A percentile compares a stretch with the other conserved stretches of the same genome.
Evolutionary conservation across 2,888 invertebrate species (phyloP).

Genomic region (Dryocosmus kuriphilus): DNA sequence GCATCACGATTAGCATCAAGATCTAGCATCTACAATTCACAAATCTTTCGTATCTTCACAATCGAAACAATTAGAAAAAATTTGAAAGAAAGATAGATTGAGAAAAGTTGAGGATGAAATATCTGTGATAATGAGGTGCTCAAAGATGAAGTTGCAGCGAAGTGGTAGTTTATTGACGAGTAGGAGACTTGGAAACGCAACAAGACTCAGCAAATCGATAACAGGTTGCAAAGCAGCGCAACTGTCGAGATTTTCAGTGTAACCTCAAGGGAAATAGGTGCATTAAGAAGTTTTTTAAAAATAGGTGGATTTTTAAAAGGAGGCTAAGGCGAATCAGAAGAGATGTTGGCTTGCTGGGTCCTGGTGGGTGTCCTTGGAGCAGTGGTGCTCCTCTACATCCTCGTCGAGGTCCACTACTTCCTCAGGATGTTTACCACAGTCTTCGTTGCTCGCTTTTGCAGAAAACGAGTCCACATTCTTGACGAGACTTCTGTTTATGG

Average conservation of each 20-base stretch:
- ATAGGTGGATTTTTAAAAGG: not conserved
- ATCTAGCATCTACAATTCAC: not conserved
- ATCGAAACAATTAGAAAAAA: not conserved
- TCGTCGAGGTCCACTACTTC: conserved; percentile 87
- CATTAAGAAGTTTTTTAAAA: not conserved
- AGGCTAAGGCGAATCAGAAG: conserved; percentile 24
- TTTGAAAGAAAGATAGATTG: not conserved
- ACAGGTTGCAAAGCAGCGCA: conserved; percentile 12
- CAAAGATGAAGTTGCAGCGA: conserved; percentile 8
- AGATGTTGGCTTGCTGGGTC: conserved; percentile 74
- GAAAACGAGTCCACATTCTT: conserved; percentile 82
- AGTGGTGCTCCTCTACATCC: conserved; percentile 80
- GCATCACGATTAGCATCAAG: not conserved
- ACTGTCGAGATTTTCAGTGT: conserved; percentile 9
- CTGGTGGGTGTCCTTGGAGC: conserved; percentile 74
- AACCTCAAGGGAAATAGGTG: not conserved
- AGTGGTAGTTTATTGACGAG: conserved; percentile 28
- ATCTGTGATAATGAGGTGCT: conserved; percentile 5
- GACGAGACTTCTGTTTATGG: conserved; percentile 85
- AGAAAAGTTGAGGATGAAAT: not conserved
- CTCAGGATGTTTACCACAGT: conserved; percentile 84
- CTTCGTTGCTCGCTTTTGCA: conserved; percentile 82
- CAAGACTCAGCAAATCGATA: conserved; percentile 15
- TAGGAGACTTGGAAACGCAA: conserved; percentile 25
- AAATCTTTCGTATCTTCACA: not conserved